These are phyloP conservation scores for Pyrgilauda ruficollis DNA, from an alignment of 2,113 vertebrate genomes.

Conservation along the genomic window DNA sequence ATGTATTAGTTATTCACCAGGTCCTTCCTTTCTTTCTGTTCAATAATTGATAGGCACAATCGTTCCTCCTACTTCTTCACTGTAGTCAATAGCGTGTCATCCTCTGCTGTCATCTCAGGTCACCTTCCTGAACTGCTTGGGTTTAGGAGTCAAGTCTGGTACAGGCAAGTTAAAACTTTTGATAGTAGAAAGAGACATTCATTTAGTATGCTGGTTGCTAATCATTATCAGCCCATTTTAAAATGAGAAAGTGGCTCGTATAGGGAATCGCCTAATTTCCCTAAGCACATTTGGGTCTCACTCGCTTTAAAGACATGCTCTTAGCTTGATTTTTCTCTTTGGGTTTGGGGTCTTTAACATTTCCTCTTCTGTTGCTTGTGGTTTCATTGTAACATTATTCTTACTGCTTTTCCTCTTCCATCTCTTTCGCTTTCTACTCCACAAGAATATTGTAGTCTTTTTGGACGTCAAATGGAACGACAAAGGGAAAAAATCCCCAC, in stretches of 20 bases:
- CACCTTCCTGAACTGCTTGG: slow-evolving; percentile 49
- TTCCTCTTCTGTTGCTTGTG: slow-evolving; percentile 70
- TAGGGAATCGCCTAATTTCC: slow-evolving; percentile 60
- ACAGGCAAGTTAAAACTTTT: slow-evolving; percentile 53
- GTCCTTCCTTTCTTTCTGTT: slow-evolving; percentile 51
- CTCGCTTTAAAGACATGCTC: slow-evolving; percentile 47
- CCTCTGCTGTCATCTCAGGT: slow-evolving; percentile 50
- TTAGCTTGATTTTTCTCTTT: slow-evolving; percentile 68
- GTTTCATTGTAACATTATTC: slow-evolving; percentile 72
- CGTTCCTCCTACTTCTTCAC: slow-evolving; percentile 50
- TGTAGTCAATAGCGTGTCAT: slow-evolving; percentile 54
- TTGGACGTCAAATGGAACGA: slow-evolving; percentile 66
- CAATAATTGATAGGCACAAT: slow-evolving; percentile 51
- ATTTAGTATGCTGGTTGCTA: slow-evolving; percentile 57
- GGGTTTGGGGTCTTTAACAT: slow-evolving; percentile 68
- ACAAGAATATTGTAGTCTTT: slow-evolving; percentile 67
- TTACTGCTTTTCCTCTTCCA: slow-evolving; percentile 65
- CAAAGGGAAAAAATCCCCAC: slow-evolving; percentile 66
- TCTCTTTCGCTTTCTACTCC: slow-evolving; percentile 67
- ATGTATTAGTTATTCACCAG: slow-evolving; percentile 17
- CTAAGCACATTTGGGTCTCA: slow-evolving; percentile 60
- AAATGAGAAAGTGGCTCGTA: slow-evolving; percentile 54
- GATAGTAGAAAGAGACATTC: slow-evolving; percentile 48
- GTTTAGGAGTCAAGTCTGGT: slow-evolving; percentile 54
- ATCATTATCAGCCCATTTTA: slow-evolving; percentile 55